Base-by-base conservation (phyloP, 2,797 vertebrate genomes). In the Sebastes iracundus region DNA sequence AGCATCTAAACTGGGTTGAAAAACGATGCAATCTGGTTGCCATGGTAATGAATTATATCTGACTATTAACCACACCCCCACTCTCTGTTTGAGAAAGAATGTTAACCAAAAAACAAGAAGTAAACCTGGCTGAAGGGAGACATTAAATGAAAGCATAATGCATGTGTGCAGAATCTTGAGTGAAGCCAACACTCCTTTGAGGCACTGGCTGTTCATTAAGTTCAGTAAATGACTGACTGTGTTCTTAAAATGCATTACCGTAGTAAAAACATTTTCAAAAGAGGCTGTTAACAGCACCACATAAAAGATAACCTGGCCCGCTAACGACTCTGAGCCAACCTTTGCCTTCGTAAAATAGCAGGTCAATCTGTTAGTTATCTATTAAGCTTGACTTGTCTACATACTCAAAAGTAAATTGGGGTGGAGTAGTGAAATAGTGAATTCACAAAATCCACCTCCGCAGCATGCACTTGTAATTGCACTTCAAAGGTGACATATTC, bases 401-500 rank as follows among this genome's bases (percentile, higher is more conserved):
- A 74, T 53, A 25, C 32, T 75, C 28, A 4, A 56, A 62, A 74
- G 69, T 81, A 80, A 74, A 81, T 85, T 74, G 38, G 81, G 86
- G 81, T 76, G 79, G 87, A 80, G 85, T 56, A 83, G 61, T 67
- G 69, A 88, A 91, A 86, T 77, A 53, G 72, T 78, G 49, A 73
- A 87, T 88, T 89, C 71, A 81, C 23, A 73, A 82, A 82, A 71
- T 80, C 81, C 74, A 82, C 82, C 89, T 83, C 73, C 75, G 83
- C 80, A 69, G 82, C 80, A 84, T 83, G 89, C 72, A 72, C 69
- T 53, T 70, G 68, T 90, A 90, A 91, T 88, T 91, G 88, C 85
- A 90, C 88, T 90, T 91, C 90, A 93, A 93, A 92, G 87, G 83
- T 92, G 89, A 93, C 89, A 90, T 62, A 91, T 92, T 91, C 72